Percentiles rank a stretch among this genome's conserved stretches.
These are phyloP conservation scores for Noctua comes DNA, from an alignment of 2,888 invertebrate species.

Conservation along the genomic window DNA sequence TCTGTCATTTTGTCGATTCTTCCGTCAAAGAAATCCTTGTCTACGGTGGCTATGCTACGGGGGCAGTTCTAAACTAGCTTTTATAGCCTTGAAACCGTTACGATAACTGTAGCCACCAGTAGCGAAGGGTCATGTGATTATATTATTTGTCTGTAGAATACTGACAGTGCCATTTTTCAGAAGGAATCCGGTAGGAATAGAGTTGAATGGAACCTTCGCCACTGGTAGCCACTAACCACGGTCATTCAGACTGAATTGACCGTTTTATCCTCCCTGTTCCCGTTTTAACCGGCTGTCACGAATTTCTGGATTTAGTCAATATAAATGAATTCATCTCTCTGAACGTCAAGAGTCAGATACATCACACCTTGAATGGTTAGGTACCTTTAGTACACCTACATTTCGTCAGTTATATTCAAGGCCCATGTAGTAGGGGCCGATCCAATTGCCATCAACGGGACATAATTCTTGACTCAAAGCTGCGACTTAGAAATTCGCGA, in stretches of 20 bases:
- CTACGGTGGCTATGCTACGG: no score
- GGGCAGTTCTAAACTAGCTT: no score
- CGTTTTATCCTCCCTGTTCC: not conserved
- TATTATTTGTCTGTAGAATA: no score
- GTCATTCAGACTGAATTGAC: not conserved
- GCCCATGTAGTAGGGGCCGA: not conserved
- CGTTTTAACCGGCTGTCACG: no score
- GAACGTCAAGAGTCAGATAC: not conserved
- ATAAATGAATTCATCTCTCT: not conserved
- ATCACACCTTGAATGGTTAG: not conserved
- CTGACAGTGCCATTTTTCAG: no score
- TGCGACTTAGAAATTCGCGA: not conserved
- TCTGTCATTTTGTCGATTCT: no score
- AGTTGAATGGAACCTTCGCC: no score
- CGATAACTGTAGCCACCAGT: no score
- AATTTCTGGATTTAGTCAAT: not conserved
- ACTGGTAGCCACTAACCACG: not conserved
- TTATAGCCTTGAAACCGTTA: constrained; percentile 6
- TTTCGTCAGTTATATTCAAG: not conserved
- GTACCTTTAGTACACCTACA: not conserved
- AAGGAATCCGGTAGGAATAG: no score
- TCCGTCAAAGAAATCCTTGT: no score
- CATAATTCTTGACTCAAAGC: not conserved
- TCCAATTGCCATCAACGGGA: not conserved
- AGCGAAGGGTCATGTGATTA: no score